Evolutionary conservation across 2,797 vertebrate species (phyloP).

Genomic region (Megaceryle alcyon): DNA sequence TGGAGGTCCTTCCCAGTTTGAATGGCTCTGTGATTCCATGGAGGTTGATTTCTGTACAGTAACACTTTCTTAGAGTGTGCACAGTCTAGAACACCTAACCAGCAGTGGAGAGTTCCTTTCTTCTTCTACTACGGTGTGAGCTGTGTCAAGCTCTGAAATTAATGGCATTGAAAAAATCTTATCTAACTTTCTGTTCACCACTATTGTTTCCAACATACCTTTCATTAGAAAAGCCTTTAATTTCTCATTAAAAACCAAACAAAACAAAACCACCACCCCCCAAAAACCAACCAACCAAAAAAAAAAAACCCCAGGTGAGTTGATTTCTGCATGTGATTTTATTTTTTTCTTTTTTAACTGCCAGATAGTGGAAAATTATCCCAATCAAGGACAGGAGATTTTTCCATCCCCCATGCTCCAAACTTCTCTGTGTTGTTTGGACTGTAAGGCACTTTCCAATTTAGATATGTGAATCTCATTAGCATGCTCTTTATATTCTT

Average conservation of each 20-base stretch:
- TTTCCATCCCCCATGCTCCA: background rate
- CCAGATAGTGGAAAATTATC: background rate
- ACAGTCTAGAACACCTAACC: background rate
- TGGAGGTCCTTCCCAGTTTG: background rate
- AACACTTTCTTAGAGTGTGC: background rate
- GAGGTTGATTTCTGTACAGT: too few relatives aligned
- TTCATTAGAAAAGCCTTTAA: background rate
- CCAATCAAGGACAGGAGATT: background rate
- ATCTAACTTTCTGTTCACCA: background rate
- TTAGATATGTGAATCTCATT: background rate
- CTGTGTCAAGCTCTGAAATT: background rate
- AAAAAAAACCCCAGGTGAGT: rapidly evolving
- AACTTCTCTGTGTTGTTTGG: background rate
- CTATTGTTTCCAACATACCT: background rate
- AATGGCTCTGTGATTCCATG: background rate
- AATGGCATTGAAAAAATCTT: background rate
- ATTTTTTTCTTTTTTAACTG: background rate
- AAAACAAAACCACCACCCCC: rapidly evolving
- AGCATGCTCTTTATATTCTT: background rate
- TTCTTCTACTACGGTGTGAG: background rate
- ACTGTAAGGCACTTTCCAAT: background rate
- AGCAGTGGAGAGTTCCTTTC: background rate
- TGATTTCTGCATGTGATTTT: background rate
- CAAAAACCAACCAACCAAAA: too few relatives aligned
- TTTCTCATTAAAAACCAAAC: background rate